Percentiles rank a stretch among this genome's conserved stretches.
phyloP scores from a whole-genome alignment of 1,140 invertebrate species.

The Lepidurus apus region DNA sequence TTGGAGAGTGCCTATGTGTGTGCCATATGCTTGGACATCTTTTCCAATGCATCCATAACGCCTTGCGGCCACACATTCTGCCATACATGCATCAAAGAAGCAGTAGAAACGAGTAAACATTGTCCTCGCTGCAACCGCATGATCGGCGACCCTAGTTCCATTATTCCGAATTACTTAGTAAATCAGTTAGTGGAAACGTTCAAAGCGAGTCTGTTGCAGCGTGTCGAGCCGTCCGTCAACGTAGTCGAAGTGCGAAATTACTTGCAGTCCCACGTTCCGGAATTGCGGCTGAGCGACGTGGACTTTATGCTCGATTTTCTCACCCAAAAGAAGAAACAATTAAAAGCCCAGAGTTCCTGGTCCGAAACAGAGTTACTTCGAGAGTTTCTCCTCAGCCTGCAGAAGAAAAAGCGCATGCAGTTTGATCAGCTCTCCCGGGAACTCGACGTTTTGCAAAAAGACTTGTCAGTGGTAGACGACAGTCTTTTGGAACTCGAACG shows the following conservation, averaged over 20 bases:
- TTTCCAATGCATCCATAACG: slow-evolving; percentile 85
- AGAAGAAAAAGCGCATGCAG: slow-evolving; percentile 68
- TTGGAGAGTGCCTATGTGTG: slow-evolving; percentile 71
- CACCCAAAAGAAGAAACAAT: slow-evolving; percentile 66
- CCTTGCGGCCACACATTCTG: slow-evolving; percentile 93
- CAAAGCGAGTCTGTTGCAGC: slow-evolving; percentile 45
- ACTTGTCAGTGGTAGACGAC: slow-evolving; percentile 70
- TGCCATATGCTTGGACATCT: slow-evolving; percentile 85
- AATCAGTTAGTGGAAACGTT: slow-evolving; percentile 77
- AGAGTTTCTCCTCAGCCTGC: slow-evolving; percentile 75
- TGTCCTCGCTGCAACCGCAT: slow-evolving; percentile 82
- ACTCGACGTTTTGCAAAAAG: slow-evolving; percentile 68
- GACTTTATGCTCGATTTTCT: slow-evolving; percentile 75
- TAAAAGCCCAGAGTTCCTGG: slow-evolving; percentile 71
- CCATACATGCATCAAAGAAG: slow-evolving; percentile 70
- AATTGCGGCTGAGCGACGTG: slow-evolving; percentile 45
- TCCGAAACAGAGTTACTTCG: slow-evolving; percentile 73
- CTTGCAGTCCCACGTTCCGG: slow-evolving; percentile 43
- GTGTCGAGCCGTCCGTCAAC: slow-evolving; percentile 44
- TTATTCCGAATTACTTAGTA: slow-evolving; percentile 81
- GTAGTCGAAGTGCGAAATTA: slow-evolving; percentile 51
- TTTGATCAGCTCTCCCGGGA: slow-evolving; percentile 61
- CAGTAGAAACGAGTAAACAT: slow-evolving; percentile 66
- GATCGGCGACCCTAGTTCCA: slow-evolving; percentile 58
- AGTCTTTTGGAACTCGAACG: not conserved